A percentile compares a stretch with the other conserved stretches of the same genome.
phyloP scores from a whole-genome alignment of 1,140 invertebrate species.

The Euschistus heros region DNA sequence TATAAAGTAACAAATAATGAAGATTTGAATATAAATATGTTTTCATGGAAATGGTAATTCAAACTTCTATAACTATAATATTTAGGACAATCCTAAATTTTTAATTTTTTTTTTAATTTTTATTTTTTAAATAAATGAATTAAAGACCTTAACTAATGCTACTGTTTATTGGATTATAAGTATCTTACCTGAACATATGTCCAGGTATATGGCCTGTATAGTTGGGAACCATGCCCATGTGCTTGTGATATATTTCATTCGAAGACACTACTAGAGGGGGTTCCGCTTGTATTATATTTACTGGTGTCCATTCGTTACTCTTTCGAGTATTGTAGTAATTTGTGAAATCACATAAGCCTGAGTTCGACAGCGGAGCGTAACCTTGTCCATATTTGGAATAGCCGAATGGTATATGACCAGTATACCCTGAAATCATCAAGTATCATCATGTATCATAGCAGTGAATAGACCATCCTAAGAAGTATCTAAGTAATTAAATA shows the following conservation, averaged over 20 bases:
- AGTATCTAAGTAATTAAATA: too few relatives aligned
- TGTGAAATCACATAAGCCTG: slow-evolving; percentile 53
- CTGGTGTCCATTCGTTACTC: slow-evolving; percentile 56
- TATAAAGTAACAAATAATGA: too few relatives aligned
- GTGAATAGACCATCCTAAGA: too few relatives aligned
- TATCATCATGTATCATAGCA: not conserved
- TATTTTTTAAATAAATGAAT: too few relatives aligned
- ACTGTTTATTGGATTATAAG: too few relatives aligned
- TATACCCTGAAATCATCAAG: slow-evolving; percentile 42
- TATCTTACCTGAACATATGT: slow-evolving; percentile 45
- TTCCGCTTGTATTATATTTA: slow-evolving; percentile 41
- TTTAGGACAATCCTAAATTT: too few relatives aligned
- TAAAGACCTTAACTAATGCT: too few relatives aligned
- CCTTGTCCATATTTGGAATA: slow-evolving; percentile 49
- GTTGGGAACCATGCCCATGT: slow-evolving; percentile 57
- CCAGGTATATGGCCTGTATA: slow-evolving; percentile 64
- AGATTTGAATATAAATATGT: too few relatives aligned
- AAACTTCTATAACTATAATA: too few relatives aligned
- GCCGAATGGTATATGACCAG: slow-evolving; percentile 54
- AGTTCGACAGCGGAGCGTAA: slow-evolving; percentile 48
- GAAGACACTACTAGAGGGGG: slow-evolving; percentile 39
- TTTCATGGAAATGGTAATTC: too few relatives aligned
- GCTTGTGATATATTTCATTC: slow-evolving; percentile 52
- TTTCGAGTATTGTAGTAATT: slow-evolving; percentile 52
- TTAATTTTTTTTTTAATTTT: too few relatives aligned